Evolutionary conservation across 1,140 invertebrate species (phyloP).

Genomic region (Anagrus nilaparvatae): DNA sequence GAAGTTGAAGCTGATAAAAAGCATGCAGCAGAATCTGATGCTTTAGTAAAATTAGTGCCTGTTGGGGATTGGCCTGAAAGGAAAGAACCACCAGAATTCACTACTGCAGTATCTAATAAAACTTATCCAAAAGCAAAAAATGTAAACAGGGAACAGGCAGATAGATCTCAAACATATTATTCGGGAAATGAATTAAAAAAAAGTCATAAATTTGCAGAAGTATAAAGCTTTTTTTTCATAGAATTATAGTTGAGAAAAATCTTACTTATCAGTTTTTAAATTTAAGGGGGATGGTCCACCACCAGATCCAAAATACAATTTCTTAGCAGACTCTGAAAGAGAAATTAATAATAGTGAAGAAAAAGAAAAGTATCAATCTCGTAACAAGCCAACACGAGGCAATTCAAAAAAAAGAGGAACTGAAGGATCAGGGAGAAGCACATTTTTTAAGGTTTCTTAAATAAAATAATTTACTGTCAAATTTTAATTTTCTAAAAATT

Average conservation of each 20-base stretch:
- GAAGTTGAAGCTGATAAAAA: constrained; percentile 44
- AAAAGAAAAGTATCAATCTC: constrained; percentile 24
- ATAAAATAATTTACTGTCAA: constrained; percentile 4
- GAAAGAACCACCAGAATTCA: constrained; percentile 37
- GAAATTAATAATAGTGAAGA: constrained; percentile 28
- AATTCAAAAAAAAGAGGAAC: constrained; percentile 24
- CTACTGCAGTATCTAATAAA: constrained; percentile 19
- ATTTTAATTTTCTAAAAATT: constrained; percentile 3
- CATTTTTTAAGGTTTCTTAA: constrained; percentile 23
- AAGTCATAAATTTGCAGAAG: constrained; percentile 32
- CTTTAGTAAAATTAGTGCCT: constrained; percentile 37
- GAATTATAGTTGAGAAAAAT: constrained; percentile 9
- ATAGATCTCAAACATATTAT: constrained; percentile 17
- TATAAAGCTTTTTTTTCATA: constrained; percentile 14
- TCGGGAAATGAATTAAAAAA: constrained; percentile 24
- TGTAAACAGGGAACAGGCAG: constrained; percentile 26
- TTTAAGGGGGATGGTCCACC: constrained; percentile 38
- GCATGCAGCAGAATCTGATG: constrained; percentile 40
- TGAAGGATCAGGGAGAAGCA: constrained; percentile 23
- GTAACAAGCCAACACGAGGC: constrained; percentile 20
- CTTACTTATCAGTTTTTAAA: not conserved
- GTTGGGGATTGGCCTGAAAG: constrained; percentile 36
- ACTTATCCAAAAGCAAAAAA: constrained; percentile 19
- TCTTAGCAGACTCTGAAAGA: constrained; percentile 40
- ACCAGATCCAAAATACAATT: constrained; percentile 43